phyloP scores from a whole-genome alignment of 53 echinoderm and acorn worm genomes.

The Hippasteria phrygiana region DNA sequence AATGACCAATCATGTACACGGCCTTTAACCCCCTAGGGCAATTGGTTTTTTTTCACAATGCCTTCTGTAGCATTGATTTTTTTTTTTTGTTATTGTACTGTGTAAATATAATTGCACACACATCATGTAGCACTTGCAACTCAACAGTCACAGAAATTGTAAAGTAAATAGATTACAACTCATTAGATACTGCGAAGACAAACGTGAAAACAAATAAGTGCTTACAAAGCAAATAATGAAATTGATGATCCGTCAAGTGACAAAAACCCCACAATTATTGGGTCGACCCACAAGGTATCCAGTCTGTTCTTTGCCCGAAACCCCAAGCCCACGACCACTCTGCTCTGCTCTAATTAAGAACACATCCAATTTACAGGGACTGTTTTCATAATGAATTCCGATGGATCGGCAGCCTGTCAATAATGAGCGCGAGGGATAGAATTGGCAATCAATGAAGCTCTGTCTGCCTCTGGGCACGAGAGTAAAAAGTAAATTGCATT shows the following conservation, averaged over 20 bases:
- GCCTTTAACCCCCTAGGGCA: too few species aligned
- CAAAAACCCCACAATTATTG: slow-evolving; percentile 10
- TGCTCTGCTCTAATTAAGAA: background rate
- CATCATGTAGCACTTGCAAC: background rate
- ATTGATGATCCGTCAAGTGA: slow-evolving; percentile 39
- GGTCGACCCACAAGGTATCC: background rate
- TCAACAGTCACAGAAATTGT: background rate
- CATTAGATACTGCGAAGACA: background rate
- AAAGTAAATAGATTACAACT: slow-evolving; percentile 19
- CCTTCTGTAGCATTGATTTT: too few species aligned
- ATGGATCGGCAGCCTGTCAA: slow-evolving; percentile 28
- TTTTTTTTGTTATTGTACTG: too few species aligned
- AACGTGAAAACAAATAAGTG: background rate
- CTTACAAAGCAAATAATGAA: slow-evolving; percentile 4
- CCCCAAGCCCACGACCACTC: background rate
- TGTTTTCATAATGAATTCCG: slow-evolving; percentile 54
- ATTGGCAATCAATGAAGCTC: slow-evolving; percentile 36
- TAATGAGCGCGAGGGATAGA: slow-evolving; percentile 17
- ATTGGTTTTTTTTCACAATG: too few species aligned
- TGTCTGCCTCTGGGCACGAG: slow-evolving; percentile 19
- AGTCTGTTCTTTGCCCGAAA: background rate
- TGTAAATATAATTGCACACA: too few species aligned
- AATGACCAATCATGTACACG: too few species aligned
- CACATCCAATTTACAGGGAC: background rate
- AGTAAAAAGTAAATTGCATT: background rate